Percentiles rank a stretch among this genome's conserved stretches.
These are phyloP conservation scores for Odontamblyopus rebecca DNA, from an alignment of 2,797 vertebrate genomes.

Conservation along the genomic window DNA sequence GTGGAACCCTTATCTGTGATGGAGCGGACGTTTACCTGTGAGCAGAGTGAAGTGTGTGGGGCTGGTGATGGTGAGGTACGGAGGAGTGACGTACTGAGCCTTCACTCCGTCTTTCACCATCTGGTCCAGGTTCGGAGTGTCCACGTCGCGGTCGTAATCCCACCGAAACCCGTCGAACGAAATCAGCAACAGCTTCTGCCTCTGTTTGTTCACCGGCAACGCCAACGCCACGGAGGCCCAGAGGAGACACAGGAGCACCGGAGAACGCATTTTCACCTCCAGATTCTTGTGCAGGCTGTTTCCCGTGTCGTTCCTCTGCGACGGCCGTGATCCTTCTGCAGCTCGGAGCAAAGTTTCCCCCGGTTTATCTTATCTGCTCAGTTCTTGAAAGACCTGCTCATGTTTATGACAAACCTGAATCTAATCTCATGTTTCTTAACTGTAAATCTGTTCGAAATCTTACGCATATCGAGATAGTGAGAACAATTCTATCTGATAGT, in stretches of 20 bases:
- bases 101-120: conserved; percentile 87
- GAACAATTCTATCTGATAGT: not conserved
- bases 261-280: not conserved
- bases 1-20: too few species aligned
- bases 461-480: not conserved
- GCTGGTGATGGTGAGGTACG: conserved; percentile 89
- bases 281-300: not conserved
- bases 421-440: not conserved
- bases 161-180: conserved; percentile 94
- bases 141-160: conserved; percentile 90
- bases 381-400: conserved; percentile 18
- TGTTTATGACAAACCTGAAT: conserved; percentile 56
- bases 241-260: conserved; percentile 47
- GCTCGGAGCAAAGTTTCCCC: conserved; percentile 63
- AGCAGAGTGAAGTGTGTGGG: conserved; percentile 92
- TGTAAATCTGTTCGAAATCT: not conserved
- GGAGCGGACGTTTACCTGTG: conserved; percentile 77
- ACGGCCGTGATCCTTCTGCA: not conserved
- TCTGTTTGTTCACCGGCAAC: conserved; percentile 13
- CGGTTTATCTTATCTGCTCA: conserved; percentile 68
- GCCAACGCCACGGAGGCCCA: conserved; percentile 28
- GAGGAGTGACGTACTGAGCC: conserved; percentile 84
- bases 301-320: not conserved
- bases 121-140: conserved; percentile 85
- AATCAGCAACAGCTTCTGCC: conserved; percentile 84